These are phyloP conservation scores for Synanthedon myopaeformis DNA, from an alignment of 2,888 invertebrate genomes.

Conservation along the genomic window DNA sequence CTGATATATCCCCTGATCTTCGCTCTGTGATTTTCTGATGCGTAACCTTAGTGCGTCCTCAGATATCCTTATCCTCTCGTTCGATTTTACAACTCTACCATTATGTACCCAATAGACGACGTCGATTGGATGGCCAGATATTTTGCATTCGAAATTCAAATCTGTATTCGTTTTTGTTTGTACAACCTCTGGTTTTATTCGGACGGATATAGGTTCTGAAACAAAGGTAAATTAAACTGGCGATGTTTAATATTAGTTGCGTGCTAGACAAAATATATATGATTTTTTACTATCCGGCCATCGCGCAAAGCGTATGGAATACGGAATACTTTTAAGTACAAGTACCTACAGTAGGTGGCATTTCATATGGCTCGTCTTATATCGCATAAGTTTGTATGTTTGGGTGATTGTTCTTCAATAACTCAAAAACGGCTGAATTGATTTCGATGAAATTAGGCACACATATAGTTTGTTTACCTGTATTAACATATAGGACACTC, in stretches of 20 bases:
- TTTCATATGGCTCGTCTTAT: too few species aligned
- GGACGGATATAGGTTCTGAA: slow-evolving; percentile 82
- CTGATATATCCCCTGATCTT: slow-evolving; percentile 92
- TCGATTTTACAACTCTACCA: slow-evolving; percentile 72
- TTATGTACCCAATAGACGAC: slow-evolving; percentile 86
- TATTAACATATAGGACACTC: too few species aligned
- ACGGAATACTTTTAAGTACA: too few species aligned
- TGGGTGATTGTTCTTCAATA: too few species aligned
- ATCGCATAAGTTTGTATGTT: too few species aligned
- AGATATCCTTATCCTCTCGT: slow-evolving; percentile 69
- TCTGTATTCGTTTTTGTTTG: slow-evolving; percentile 88
- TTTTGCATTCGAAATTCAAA: slow-evolving; percentile 88
- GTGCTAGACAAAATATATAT: background rate
- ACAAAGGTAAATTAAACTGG: slow-evolving; percentile 12
- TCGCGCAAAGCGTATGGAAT: too few species aligned
- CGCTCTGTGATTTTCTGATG: slow-evolving; percentile 78
- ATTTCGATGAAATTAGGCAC: too few species aligned
- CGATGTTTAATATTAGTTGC: background rate
- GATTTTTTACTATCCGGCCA: too few species aligned
- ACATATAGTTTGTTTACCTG: too few species aligned
- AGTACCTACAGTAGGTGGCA: too few species aligned
- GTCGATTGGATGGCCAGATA: slow-evolving; percentile 87
- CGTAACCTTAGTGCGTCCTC: slow-evolving; percentile 63
- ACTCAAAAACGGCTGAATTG: too few species aligned
- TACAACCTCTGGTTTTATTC: slow-evolving; percentile 81